phyloP scores from a whole-genome alignment of 1,140 invertebrate species.

The Thaumetopoea pityocampa region DNA sequence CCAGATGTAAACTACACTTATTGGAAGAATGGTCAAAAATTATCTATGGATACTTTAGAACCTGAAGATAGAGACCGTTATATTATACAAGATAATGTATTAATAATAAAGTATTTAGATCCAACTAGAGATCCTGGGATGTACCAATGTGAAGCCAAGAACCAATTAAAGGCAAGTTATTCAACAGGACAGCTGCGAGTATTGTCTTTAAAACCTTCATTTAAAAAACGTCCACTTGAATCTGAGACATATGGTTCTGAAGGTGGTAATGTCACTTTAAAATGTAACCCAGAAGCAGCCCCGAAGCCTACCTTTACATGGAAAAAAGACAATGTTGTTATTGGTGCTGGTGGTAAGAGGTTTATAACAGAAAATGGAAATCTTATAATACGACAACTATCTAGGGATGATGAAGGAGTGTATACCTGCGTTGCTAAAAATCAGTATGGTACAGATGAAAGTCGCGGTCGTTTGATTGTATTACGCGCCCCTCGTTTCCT shows the following conservation, averaged over 20 bases:
- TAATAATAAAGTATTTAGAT: slow-evolving; percentile 88
- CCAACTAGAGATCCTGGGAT: slow-evolving; percentile 92
- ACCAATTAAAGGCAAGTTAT: slow-evolving; percentile 90
- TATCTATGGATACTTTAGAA: slow-evolving; percentile 81
- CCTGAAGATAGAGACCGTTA: slow-evolving; percentile 85
- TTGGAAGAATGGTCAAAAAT: slow-evolving; percentile 89
- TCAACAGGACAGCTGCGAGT: slow-evolving; percentile 94
- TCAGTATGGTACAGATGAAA: slow-evolving; percentile 87
- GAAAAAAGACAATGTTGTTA: slow-evolving; percentile 91
- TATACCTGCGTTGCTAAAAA: slow-evolving; percentile 94
- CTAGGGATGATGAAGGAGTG: slow-evolving; percentile 90
- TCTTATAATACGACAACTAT: slow-evolving; percentile 91
- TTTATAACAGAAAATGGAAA: slow-evolving; percentile 89
- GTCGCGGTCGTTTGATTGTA: slow-evolving; percentile 89
- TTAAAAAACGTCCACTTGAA: slow-evolving; percentile 92
- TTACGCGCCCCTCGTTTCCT: slow-evolving; percentile 84
- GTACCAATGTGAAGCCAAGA: slow-evolving; percentile 95
- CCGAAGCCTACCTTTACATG: slow-evolving; percentile 92
- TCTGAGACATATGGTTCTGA: slow-evolving; percentile 93
- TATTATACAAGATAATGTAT: slow-evolving; percentile 89
- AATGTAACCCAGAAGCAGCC: slow-evolving; percentile 95
- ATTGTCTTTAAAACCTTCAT: slow-evolving; percentile 90
- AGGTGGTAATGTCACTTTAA: slow-evolving; percentile 93
- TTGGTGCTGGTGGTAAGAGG: slow-evolving; percentile 87
- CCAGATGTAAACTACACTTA: slow-evolving; percentile 95